These are phyloP conservation scores for Sinohyriopsis cumingii DNA, from an alignment of 2,888 invertebrate species.

Conservation along the genomic window DNA sequence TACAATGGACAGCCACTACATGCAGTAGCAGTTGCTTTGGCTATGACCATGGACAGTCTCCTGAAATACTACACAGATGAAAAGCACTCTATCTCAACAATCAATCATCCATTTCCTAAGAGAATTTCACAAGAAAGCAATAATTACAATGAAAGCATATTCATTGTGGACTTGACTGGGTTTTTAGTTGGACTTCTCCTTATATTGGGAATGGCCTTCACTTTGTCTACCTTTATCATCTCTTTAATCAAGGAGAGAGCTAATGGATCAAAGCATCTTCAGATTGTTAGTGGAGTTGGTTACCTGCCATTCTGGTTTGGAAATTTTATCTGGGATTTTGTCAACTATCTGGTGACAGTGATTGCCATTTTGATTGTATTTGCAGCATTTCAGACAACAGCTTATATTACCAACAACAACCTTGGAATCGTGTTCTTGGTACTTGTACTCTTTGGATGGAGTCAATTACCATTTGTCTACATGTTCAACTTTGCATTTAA, in stretches of 20 bases:
- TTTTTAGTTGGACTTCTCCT: slow-evolving; percentile 43
- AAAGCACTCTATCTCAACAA: slow-evolving; percentile 27
- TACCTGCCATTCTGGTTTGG: slow-evolving; percentile 79
- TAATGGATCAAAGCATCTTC: slow-evolving; percentile 50
- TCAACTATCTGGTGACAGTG: slow-evolving; percentile 77
- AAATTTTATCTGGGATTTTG: slow-evolving; percentile 80
- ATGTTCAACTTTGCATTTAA: slow-evolving; percentile 79
- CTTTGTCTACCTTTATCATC: slow-evolving; percentile 55
- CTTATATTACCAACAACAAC: slow-evolving; percentile 73
- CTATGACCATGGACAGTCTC: slow-evolving; percentile 60
- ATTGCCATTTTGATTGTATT: slow-evolving; percentile 78
- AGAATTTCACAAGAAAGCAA: slow-evolving; percentile 13
- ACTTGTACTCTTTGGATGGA: slow-evolving; percentile 80
- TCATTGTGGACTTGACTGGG: slow-evolving; percentile 16
- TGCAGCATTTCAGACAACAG: slow-evolving; percentile 79
- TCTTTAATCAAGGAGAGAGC: slow-evolving; percentile 57
- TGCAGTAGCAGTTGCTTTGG: slow-evolving; percentile 80
- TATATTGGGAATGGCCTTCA: slow-evolving; percentile 62
- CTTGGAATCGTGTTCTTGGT: slow-evolving; percentile 75
- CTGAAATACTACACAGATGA: slow-evolving; percentile 24
- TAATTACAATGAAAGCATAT: slow-evolving; percentile 6
- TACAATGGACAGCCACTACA: slow-evolving; percentile 88
- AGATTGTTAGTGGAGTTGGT: slow-evolving; percentile 56
- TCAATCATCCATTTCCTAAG: slow-evolving; percentile 32
- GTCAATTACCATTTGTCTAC: slow-evolving; percentile 83